These are phyloP conservation scores for Bradypus variegatus DNA, from an alignment of 2,797 vertebrate genomes.

Conservation along the genomic window DNA sequence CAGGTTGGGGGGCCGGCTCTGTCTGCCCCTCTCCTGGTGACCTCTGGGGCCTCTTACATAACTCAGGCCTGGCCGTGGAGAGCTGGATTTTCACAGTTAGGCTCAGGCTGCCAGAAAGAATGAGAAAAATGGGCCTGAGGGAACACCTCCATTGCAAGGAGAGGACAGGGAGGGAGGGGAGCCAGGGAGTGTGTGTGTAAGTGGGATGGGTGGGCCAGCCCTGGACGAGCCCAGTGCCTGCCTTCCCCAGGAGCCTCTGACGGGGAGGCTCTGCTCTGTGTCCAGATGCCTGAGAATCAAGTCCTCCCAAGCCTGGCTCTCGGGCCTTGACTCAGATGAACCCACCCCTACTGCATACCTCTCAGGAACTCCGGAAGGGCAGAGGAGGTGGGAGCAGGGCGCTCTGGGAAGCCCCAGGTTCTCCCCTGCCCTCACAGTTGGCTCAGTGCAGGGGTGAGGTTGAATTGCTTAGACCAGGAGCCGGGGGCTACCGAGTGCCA, in stretches of 20 bases:
- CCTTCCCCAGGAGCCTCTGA: background rate
- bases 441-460: background rate
- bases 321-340: background rate
- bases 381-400: too few species aligned
- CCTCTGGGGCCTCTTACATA: conserved; percentile 27
- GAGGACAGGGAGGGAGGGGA: background rate
- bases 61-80: conserved; percentile 6
- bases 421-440: background rate
- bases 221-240: background rate
- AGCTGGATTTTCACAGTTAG: conserved; percentile 8
- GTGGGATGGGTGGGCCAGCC: background rate
- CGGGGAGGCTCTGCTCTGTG: background rate
- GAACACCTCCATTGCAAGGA: conserved; percentile 1
- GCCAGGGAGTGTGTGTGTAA: background rate
- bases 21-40: background rate
- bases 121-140: conserved; percentile 32
- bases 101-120: conserved; percentile 16
- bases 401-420: background rate
- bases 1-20: background rate
- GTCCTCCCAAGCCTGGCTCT: background rate
- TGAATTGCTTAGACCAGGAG: background rate
- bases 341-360: background rate
- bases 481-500: background rate
- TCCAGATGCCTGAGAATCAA: background rate
- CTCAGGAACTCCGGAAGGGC: background rate